Conservation (phyloP, 92 coral and sea anemone genomes). For the Heteractis magnifica region DNA sequence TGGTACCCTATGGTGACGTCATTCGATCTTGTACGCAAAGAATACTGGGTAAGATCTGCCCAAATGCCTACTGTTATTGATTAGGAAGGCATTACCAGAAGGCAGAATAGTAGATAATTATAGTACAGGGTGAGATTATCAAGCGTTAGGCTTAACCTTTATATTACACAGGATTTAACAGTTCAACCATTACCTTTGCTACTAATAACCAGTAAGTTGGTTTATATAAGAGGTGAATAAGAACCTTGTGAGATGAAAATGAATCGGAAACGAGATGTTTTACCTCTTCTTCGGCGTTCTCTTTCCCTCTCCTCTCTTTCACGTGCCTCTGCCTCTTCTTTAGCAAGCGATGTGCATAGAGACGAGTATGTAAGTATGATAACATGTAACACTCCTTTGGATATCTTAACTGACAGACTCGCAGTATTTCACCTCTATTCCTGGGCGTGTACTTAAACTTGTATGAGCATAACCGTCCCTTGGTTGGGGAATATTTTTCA, state of each 20-base stretch:
- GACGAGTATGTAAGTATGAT: neutral
- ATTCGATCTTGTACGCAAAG: neutral
- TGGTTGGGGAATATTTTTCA: no score
- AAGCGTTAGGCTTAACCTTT: no score
- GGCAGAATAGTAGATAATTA: neutral
- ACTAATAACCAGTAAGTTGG: neutral
- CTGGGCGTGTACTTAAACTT: no score
- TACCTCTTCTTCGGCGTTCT: neutral
- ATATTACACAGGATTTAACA: no score
- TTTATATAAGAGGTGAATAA: neutral
- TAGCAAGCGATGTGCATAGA: neutral
- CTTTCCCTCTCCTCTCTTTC: neutral
- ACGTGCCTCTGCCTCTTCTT: conserved; percentile 4
- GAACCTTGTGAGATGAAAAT: neutral
- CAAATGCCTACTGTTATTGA: neutral
- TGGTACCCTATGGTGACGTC: no score
- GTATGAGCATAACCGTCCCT: no score
- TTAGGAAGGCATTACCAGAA: neutral
- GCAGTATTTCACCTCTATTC: no score
- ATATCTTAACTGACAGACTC: no score
- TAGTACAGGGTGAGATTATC: no score
- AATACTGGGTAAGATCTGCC: neutral
- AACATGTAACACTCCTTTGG: neutral
- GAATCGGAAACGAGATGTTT: conserved; percentile 1
- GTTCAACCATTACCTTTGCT: no score